Conservation (phyloP, 53 echinoderm and acorn worm species). For the Hippasteria phrygiana region DNA sequence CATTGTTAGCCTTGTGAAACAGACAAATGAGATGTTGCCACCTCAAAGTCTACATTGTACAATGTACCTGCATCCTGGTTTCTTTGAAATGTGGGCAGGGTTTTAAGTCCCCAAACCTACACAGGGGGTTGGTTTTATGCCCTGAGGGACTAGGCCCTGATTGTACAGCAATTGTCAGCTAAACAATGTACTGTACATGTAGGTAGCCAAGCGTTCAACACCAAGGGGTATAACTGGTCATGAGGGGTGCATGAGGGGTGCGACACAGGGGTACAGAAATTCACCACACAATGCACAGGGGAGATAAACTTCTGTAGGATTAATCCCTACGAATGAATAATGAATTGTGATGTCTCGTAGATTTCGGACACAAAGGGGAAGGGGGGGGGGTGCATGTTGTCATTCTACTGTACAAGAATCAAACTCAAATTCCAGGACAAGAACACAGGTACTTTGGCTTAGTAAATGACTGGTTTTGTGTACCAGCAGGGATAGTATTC, state of each 20-base stretch:
- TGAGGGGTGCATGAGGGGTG: neutral
- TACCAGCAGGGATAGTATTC: too few relatives aligned
- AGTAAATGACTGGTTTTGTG: too few relatives aligned
- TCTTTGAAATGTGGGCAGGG: neutral
- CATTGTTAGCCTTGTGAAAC: too few relatives aligned
- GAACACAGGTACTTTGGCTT: too few relatives aligned
- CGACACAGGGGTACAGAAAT: neutral
- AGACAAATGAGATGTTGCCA: too few relatives aligned
- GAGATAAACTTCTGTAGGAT: neutral
- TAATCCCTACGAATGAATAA: neutral
- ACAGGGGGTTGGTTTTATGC: neutral
- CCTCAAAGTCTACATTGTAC: too few relatives aligned
- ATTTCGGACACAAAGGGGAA: neutral
- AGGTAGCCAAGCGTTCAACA: neutral
- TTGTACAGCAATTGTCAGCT: neutral
- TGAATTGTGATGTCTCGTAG: neutral
- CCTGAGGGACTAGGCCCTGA: neutral
- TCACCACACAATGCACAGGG: neutral
- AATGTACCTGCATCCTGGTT: neutral
- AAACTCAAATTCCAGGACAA: neutral
- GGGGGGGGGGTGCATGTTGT: too few relatives aligned
- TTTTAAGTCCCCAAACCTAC: neutral
- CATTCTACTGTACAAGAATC: neutral
- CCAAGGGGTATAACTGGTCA: neutral
- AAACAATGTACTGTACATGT: neutral